Evolutionary conservation across 2,113 vertebrate species (phyloP).

Genomic region (Oostethus manadensis): DNA sequence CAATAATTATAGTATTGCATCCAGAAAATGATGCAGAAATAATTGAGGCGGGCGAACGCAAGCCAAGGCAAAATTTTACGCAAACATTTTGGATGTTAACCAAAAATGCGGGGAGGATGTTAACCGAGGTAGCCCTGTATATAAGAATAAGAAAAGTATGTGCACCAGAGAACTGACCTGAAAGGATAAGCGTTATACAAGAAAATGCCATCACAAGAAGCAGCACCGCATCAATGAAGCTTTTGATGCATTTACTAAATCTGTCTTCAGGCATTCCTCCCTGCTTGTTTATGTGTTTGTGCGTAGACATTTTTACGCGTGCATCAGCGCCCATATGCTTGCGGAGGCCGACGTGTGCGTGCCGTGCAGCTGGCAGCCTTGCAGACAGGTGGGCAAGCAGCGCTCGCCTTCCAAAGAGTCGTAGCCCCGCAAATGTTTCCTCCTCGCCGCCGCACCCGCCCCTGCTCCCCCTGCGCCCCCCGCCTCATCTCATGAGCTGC

Average conservation of each 20-base stretch:
- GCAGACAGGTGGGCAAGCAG: conserved; percentile 69
- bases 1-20: too few species aligned
- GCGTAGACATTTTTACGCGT: conserved; percentile 30
- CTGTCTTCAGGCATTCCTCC: conserved; percentile 12
- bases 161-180: too few species aligned
- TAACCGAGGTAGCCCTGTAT: too few species aligned
- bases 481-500: conserved; percentile 55
- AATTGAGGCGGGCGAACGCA: too few species aligned
- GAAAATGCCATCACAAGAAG: background rate
- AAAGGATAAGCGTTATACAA: background rate
- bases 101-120: too few species aligned
- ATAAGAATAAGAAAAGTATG: too few species aligned
- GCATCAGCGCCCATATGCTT: conserved; percentile 25
- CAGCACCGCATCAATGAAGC: background rate
- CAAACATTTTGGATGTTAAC: too few species aligned
- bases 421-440: conserved; percentile 62
- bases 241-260: conserved; percentile 21
- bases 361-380: conserved; percentile 61
- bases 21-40: too few species aligned
- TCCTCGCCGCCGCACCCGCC: conserved; percentile 14
- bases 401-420: conserved; percentile 64
- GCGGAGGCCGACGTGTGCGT: conserved; percentile 22
- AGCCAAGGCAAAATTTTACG: too few species aligned
- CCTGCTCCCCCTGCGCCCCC: conserved; percentile 17
- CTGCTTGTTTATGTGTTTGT: conserved; percentile 19